These are phyloP conservation scores for Rhipidura dahli DNA, from an alignment of 2,113 vertebrate genomes.

Conservation along the genomic window DNA sequence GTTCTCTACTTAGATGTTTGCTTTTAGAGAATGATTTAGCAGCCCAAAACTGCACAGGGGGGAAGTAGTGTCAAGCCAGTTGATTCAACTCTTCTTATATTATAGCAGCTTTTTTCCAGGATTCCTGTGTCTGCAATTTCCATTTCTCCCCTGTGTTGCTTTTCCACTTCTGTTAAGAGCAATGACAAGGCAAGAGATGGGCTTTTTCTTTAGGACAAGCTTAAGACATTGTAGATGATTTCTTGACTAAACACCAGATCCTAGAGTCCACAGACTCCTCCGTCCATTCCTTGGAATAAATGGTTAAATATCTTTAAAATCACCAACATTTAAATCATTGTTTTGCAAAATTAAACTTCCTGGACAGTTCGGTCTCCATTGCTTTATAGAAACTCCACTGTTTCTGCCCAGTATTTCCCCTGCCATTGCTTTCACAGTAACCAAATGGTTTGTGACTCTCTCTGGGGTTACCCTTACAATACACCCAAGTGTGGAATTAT, in stretches of 20 bases:
- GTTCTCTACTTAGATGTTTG: constrained; percentile 15
- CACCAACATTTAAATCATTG: not conserved
- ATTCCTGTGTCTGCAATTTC: not conserved
- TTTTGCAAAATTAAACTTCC: not conserved
- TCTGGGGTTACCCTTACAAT: not conserved
- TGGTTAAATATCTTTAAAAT: not conserved
- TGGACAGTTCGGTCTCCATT: not conserved
- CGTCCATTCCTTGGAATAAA: not conserved
- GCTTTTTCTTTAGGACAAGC: not conserved
- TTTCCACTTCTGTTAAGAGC: not conserved
- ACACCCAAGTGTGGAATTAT: not conserved
- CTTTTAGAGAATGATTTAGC: constrained; percentile 26
- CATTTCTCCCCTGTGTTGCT: not conserved
- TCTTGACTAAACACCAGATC: not conserved
- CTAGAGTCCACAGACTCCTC: not conserved
- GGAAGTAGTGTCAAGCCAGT: not conserved
- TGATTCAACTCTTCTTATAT: not conserved
- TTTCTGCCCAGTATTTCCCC: not conserved
- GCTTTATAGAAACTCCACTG: not conserved
- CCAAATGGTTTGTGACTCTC: not conserved
- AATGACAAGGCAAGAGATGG: not conserved
- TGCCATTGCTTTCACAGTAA: not conserved
- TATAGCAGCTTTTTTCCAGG: not conserved
- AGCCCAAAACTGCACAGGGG: not conserved
- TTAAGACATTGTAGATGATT: not conserved